Conservation (phyloP, 2,888 invertebrate genomes). For the Carcina quercana region DNA sequence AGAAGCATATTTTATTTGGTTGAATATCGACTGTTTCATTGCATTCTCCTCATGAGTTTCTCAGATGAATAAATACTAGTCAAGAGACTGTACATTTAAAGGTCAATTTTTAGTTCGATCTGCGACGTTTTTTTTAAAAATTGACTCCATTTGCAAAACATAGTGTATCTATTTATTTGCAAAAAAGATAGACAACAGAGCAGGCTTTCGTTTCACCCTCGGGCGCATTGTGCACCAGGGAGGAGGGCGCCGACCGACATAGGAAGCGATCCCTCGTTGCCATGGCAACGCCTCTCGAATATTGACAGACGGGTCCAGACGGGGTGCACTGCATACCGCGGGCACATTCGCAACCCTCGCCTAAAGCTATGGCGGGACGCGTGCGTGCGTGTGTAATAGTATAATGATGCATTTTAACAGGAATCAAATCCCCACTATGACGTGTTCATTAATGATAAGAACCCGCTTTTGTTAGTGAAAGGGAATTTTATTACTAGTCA, state of each 20-base stretch:
- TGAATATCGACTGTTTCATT: too few species aligned
- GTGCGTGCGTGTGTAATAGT: constrained; percentile 18
- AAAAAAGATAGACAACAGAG: constrained; percentile 44
- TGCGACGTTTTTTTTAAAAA: too few species aligned
- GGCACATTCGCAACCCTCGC: constrained; percentile 25
- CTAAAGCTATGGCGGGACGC: constrained; percentile 22
- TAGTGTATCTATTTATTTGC: too few species aligned
- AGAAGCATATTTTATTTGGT: too few species aligned
- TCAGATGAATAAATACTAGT: too few species aligned
- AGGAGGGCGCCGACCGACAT: constrained; percentile 40
- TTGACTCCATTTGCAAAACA: too few species aligned
- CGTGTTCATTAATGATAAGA: constrained; percentile 57
- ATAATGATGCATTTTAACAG: constrained; percentile 53
- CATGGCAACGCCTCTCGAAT: constrained; percentile 64
- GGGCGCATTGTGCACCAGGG: constrained; percentile 49
- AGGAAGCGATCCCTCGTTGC: constrained; percentile 54
- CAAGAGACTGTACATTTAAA: too few species aligned
- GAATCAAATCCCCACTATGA: constrained; percentile 44
- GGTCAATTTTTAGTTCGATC: too few species aligned
- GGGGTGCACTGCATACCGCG: constrained; percentile 24
- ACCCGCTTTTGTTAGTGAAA: constrained; percentile 36
- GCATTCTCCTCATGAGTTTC: too few species aligned
- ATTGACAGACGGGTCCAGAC: constrained; percentile 59
- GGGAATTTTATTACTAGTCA: constrained; percentile 33
- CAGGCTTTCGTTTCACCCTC: constrained; percentile 36